Conservation (phyloP, 2,888 invertebrate genomes). For the Arrhopalites spinosus region DNA sequence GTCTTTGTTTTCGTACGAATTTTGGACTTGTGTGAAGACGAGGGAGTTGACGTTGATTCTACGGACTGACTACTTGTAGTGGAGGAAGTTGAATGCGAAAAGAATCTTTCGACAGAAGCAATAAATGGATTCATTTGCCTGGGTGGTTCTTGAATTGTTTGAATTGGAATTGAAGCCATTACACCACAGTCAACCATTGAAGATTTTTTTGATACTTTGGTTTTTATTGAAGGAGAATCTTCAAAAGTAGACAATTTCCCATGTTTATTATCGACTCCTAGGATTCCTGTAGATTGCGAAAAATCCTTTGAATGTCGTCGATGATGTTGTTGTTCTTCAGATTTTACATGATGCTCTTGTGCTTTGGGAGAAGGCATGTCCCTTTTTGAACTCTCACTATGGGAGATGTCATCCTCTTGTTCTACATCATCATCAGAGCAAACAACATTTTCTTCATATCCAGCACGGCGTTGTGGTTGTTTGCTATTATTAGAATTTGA, state of each 20-base stretch:
- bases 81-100: neutral
- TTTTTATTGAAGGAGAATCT: too few species aligned
- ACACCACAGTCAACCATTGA: neutral
- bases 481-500: neutral
- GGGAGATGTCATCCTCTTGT: neutral
- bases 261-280: too few species aligned
- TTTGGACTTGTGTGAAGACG: neutral
- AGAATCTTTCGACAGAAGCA: constrained; percentile 30
- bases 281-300: too few species aligned
- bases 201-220: neutral
- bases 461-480: neutral
- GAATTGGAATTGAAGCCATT: neutral
- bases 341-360: neutral
- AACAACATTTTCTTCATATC: constrained; percentile 27
- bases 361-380: neutral
- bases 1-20: neutral
- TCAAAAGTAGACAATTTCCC: too few species aligned
- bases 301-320: too few species aligned
- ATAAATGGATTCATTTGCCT: neutral
- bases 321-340: neutral
- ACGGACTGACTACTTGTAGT: neutral
- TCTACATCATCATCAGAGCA: constrained; percentile 16
- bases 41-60: neutral
- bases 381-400: neutral
- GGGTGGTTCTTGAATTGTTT: neutral